A percentile compares a stretch with the other conserved stretches of the same genome.
Evolutionary conservation across 2,113 vertebrate genomes (phyloP).

Genomic region (Corythaeola cristata): DNA sequence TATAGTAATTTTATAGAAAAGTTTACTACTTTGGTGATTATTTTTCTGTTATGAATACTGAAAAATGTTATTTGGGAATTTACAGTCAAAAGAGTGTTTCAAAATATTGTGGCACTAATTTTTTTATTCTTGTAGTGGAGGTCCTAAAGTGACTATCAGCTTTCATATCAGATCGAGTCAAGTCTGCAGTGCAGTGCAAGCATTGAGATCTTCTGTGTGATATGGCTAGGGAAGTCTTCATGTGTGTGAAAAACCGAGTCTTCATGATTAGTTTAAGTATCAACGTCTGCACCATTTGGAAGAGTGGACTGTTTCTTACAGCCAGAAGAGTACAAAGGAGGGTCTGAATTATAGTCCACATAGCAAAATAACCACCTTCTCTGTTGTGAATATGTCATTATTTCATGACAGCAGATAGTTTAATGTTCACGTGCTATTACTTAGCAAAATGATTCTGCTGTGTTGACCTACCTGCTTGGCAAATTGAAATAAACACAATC

Average conservation of each 20-base stretch:
- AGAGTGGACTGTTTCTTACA: not conserved
- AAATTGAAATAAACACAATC: constrained; percentile 1
- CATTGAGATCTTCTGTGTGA: not conserved
- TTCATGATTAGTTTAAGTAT: not conserved
- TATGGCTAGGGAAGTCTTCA: not conserved
- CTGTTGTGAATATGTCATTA: not conserved
- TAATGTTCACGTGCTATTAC: not conserved
- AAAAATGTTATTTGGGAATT: not conserved
- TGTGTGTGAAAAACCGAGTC: not conserved
- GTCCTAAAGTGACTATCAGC: not conserved
- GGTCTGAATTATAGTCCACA: not conserved
- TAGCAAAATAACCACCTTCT: not conserved
- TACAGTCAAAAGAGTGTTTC: not conserved
- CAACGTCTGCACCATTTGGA: not conserved
- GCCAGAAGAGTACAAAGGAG: not conserved
- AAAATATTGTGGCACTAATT: not conserved
- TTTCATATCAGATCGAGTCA: not conserved
- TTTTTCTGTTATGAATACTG: not conserved
- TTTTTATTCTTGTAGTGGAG: not conserved
- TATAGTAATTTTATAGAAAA: not conserved
- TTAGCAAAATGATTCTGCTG: not conserved
- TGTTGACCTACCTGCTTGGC: not conserved
- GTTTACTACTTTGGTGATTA: not conserved
- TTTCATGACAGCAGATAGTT: constrained; percentile 4
- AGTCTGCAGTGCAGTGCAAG: not conserved